These are phyloP conservation scores for Tuberolachnus salignus DNA, from an alignment of 2,888 invertebrate genomes.

Conservation along the genomic window DNA sequence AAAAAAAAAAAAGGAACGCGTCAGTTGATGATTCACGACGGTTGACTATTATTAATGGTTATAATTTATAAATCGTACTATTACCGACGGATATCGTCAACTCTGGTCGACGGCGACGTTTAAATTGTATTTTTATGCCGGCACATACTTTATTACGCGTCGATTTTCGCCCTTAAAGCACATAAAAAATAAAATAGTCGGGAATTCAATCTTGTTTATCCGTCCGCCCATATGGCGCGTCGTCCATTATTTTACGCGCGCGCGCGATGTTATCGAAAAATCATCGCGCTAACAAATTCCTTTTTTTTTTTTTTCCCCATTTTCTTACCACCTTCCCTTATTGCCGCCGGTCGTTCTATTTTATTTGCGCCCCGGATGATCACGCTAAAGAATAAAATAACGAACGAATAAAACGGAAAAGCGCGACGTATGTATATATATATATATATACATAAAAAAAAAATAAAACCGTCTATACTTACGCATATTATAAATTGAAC, in stretches of 20 bases:
- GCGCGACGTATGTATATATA: no score
- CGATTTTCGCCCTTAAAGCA: background rate
- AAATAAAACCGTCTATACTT: no score
- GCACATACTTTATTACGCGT: background rate
- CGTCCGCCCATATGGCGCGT: background rate
- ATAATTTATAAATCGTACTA: no score
- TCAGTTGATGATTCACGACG: no score
- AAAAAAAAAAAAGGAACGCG: no score
- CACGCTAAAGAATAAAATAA: constrained; percentile 18
- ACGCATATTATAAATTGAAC: no score
- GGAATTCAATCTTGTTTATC: constrained; percentile 27
- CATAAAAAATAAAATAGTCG: constrained; percentile 43
- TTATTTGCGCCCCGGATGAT: constrained; percentile 28
- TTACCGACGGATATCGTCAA: no score
- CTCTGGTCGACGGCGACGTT: no score
- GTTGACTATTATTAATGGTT: no score
- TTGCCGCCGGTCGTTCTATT: constrained; percentile 24
- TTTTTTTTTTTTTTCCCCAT: background rate
- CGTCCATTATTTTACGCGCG: constrained; percentile 1
- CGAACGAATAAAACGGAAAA: background rate
- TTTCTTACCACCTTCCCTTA: background rate
- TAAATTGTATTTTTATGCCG: constrained; percentile 13
- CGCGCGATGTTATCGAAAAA: constrained; percentile 34
- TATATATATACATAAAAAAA: no score
- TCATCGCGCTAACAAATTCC: constrained; percentile 34